Evolutionary conservation across 2,888 invertebrate species (phyloP), one percentile per base, ranked within the genome.

Genomic region (Leuctra nigra): DNA sequence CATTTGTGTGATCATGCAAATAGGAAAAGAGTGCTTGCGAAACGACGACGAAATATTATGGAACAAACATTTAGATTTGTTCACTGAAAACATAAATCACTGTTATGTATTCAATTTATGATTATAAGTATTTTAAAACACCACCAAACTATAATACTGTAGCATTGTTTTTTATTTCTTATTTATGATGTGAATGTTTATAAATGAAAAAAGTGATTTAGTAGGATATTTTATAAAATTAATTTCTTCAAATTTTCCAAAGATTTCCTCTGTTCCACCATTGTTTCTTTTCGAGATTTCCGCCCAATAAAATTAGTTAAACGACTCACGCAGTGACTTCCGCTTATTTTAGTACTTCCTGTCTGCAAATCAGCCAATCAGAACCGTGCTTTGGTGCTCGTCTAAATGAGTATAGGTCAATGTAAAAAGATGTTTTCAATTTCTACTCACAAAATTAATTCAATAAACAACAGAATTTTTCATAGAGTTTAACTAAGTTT

Each of bases 401-500:
- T 50, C 46, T 35, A n/a, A n/a, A n/a, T 53, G 22, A 46, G 25
- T 29, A 29, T 41, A 50, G 50, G 50, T 50, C 39, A 56, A 29
- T 35, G 46, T 44, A 73, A 73, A 72, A 72, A 72, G 72, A 72
- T 20, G 7, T 3, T 22, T n/a, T 44, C 44, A 16, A 44, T 18
- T 11, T 18, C 14, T 4, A 4, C 16, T n/a, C 18, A 41, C n/a
- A 23, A 20, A 44, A 44, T 44, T 18, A 44, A 9, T 7, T 13
- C 23, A 6, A n/a, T n/a, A n/a, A 2, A 44, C 23, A 44, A n/a
- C 24, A 6, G 16, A 13, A 71, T 72, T 73, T 73, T 73, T 69
- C 70, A 70, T 61, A 55, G 55, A 62, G 63, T 67, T 66, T 70
- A 75, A 76, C 76, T 75, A 76, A 76, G 74, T 77, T 76, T 77